A percentile compares a stretch with the other conserved stretches of the same genome.
Evolutionary conservation across 2,888 invertebrate genomes (phyloP).

Genomic region (Cheilosia vernalis): DNA sequence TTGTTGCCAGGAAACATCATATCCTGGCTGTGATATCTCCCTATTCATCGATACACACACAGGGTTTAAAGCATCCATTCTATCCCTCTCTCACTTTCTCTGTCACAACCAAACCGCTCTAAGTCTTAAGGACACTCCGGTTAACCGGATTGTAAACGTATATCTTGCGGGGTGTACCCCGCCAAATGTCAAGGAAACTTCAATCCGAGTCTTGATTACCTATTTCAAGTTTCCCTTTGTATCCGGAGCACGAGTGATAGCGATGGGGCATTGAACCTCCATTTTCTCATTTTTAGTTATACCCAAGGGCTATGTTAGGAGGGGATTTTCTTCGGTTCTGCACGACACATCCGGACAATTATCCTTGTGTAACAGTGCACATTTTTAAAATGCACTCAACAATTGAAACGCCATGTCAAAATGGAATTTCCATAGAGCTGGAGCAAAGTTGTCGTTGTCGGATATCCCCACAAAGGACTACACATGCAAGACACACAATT

Average conservation of each 20-base stretch:
- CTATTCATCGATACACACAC: constrained; percentile 32
- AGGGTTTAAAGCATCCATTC: constrained; percentile 6
- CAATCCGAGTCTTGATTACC: constrained; percentile 68
- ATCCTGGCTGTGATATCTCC: constrained; percentile 42
- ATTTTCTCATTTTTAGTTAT: neutral
- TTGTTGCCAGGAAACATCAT: constrained; percentile 41
- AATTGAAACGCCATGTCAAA: constrained; percentile 42
- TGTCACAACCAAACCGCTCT: neutral
- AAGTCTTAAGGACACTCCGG: constrained; percentile 32
- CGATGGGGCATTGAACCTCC: constrained; percentile 11
- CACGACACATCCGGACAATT: constrained; percentile 64
- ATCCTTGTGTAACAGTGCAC: constrained; percentile 35
- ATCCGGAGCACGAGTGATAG: constrained; percentile 15
- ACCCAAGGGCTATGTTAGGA: neutral
- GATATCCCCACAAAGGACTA: constrained; percentile 39
- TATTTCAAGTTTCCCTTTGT: constrained; percentile 41
- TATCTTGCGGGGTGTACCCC: neutral
- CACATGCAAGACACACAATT: constrained; percentile 60
- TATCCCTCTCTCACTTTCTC: too few relatives aligned
- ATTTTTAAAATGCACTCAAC: constrained; percentile 35
- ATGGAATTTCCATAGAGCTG: constrained; percentile 10
- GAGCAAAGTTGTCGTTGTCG: neutral
- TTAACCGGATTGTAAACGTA: constrained; percentile 23
- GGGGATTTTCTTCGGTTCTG: neutral
- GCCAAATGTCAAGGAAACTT: constrained; percentile 54